Percentiles rank a stretch among this genome's conserved stretches.
phyloP scores from a whole-genome alignment of 2,888 invertebrate species.

The Lithophane ornitopus region DNA sequence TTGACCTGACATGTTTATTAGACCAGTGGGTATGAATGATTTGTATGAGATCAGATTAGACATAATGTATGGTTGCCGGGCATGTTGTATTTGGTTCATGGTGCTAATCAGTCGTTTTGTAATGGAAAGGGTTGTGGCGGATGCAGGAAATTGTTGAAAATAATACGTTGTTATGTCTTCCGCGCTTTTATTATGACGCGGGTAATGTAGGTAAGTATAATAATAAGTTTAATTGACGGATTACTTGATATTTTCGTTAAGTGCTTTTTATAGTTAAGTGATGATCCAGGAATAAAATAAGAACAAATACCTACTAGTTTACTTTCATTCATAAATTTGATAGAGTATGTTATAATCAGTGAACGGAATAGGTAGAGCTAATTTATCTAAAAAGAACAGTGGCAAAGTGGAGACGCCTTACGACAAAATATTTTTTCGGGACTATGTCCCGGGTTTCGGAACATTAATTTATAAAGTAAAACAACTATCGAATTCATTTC shows the following conservation, averaged over 20 bases:
- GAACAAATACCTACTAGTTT: background rate
- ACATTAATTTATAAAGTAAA: too few relatives aligned
- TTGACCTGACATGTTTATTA: conserved; percentile 65
- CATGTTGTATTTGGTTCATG: conserved; percentile 50
- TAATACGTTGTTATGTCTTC: conserved; percentile 49
- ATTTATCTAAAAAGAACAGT: too few relatives aligned
- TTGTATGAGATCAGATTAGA: conserved; percentile 63
- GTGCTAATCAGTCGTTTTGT: conserved; percentile 38
- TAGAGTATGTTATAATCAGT: too few relatives aligned
- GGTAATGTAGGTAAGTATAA: background rate
- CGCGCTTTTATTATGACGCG: conserved; percentile 38
- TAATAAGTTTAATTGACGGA: conserved; percentile 22
- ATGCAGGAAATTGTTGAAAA: conserved; percentile 56
- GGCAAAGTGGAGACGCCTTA: too few relatives aligned
- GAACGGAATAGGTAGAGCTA: too few relatives aligned
- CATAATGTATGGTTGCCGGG: conserved; percentile 56
- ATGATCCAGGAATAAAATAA: background rate
- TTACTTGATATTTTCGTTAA: conserved; percentile 13
- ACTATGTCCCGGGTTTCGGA: too few relatives aligned
- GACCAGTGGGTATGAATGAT: conserved; percentile 47
- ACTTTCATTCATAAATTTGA: background rate
- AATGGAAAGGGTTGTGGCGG: conserved; percentile 46
- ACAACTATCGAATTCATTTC: too few relatives aligned
- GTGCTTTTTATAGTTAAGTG: conserved; percentile 19
- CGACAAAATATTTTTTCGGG: too few relatives aligned